These are phyloP conservation scores for Caenorhabditis inopinata DNA, from an alignment of 1,140 invertebrate species.

Conservation along the genomic window DNA sequence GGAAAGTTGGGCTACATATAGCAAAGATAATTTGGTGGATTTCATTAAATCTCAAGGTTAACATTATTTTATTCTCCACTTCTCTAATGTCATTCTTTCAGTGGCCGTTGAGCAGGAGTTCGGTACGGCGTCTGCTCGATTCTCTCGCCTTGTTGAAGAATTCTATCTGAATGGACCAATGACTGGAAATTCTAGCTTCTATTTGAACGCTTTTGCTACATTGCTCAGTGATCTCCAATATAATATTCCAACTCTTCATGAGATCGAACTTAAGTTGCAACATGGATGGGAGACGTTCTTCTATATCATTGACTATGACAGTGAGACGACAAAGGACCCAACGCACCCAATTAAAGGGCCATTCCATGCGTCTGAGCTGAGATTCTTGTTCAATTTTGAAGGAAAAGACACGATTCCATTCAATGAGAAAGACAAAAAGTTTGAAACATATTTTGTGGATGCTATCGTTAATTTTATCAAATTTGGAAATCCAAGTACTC, in stretches of 20 bases:
- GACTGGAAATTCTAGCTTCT: conserved; percentile 17
- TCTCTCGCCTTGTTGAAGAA: conserved; percentile 15
- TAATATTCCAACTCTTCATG: conserved; percentile 35
- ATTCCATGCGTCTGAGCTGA: conserved; percentile 29
- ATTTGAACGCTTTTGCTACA: conserved; percentile 6
- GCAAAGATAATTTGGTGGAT: conserved; percentile 5
- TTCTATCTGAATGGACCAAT: conserved; percentile 35
- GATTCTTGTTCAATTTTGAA: conserved; percentile 29
- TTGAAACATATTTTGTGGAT: conserved; percentile 1
- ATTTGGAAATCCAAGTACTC: conserved; percentile 17
- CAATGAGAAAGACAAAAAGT: conserved; percentile 23
- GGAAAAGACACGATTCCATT: conserved; percentile 30
- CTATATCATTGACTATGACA: conserved; percentile 37
- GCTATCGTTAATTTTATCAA: conserved; percentile 37
- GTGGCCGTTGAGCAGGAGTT: conserved; percentile 26
- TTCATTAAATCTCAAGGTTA: conserved; percentile 30
- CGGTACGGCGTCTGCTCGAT: not conserved
- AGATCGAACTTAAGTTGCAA: conserved; percentile 31
- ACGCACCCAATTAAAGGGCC: conserved; percentile 15
- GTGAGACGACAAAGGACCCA: conserved; percentile 28
- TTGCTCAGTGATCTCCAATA: conserved; percentile 40
- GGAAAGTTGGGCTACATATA: conserved; percentile 34
- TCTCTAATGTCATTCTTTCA: not conserved
- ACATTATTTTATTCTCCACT: too few relatives aligned
- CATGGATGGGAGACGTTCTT: conserved; percentile 37